Evolutionary conservation across 2,797 vertebrate species (phyloP).

Genomic region (Prunella strophiata): DNA sequence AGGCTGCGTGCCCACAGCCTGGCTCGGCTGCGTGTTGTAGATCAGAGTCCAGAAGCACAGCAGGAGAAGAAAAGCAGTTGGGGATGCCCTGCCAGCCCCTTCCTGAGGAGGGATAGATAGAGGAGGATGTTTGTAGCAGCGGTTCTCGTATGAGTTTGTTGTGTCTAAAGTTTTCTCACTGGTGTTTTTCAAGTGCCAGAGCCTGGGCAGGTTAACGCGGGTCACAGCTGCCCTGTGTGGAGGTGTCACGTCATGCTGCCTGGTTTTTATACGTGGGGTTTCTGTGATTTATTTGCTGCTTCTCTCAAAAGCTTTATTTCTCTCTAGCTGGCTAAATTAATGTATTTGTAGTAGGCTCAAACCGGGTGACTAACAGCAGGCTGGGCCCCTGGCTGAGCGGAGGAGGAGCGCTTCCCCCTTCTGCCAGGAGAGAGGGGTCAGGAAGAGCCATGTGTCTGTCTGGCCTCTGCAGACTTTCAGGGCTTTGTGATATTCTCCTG

Average conservation of each 20-base stretch:
- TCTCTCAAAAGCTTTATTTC: conserved; percentile 11
- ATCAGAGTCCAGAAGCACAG: background rate
- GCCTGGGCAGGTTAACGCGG: background rate
- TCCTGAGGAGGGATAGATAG: background rate
- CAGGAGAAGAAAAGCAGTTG: background rate
- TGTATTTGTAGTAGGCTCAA: background rate
- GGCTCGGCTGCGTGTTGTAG: background rate
- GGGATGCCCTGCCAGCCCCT: background rate
- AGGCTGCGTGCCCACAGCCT: background rate
- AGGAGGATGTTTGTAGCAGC: background rate
- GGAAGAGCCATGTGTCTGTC: background rate
- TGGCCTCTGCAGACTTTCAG: background rate
- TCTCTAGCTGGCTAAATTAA: background rate
- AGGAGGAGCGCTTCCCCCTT: background rate
- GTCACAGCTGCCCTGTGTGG: background rate
- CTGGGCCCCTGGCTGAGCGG: background rate
- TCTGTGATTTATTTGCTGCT: background rate
- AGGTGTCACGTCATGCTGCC: background rate
- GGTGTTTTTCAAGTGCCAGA: background rate
- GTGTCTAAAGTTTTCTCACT: background rate
- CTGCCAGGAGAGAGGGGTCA: background rate
- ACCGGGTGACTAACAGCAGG: background rate
- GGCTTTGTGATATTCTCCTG: background rate
- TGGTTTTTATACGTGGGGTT: background rate
- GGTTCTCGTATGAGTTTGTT: background rate